Evolutionary conservation across 2,113 vertebrate species (phyloP), one percentile per base, ranked within the genome.

Genomic region (Phalacrocorax brasilianus): DNA sequence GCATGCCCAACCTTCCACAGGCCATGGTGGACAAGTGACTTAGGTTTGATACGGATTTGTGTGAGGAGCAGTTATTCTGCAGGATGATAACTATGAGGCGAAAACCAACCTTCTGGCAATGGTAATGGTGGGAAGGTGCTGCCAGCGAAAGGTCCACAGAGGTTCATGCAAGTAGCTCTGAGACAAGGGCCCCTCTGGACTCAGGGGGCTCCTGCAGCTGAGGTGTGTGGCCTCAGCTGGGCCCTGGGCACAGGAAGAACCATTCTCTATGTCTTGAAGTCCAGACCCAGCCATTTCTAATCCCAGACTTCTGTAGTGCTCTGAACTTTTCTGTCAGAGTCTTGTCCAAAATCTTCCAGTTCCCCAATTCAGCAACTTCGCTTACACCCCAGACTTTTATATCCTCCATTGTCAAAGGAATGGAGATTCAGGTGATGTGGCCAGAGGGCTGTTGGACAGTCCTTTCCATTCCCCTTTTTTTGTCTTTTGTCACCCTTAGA

Each of bases 201-300:
- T 33, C 0, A 0, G 6, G 6, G 20, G 10, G 4, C 9, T 76
- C 14, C 45, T 1, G 3, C 32, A 58, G 10, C 7, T 1, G 3
- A 7, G 27, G 12, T 0, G 1, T 2, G 5, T 11, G n/a, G 2
- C 23, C 17, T 50, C 4, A 3, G 8, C 49, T 4, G 3, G 61
- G 6, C 20, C 18, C 27, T 50, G 45, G 28, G 15, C 82, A 21
- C 7, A 53, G 27, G 6, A 68, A 5, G 27, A 73, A 66, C 23
- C 2, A 6, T 6, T 35, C 10, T 65, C 6, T 58, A 1, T 12
- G 14, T 65, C 32, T 53, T 45, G 4, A 73, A 88, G 38, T 21
- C 11, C 14, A 79, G 71, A 85, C 12, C 3, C 27, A 50, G 4
- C 8, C 2, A 0, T 70, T 78, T 75, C 45, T 77, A 77, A 74